Conservation (phyloP, 2,888 invertebrate species). For the Xestia c-nigrum region DNA sequence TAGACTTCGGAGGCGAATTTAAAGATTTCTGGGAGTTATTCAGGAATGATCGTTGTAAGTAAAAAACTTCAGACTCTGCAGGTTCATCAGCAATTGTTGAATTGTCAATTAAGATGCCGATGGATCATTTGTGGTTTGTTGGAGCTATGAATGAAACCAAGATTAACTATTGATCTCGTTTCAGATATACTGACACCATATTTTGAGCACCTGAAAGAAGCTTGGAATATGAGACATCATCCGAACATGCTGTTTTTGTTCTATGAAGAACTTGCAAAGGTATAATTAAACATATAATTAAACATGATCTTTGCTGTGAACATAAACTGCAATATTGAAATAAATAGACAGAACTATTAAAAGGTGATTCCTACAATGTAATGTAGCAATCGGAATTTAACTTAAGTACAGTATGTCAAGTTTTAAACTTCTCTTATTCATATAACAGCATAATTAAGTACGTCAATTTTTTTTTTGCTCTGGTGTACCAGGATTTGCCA, state of each 20-base stretch:
- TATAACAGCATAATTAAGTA: no score
- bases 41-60: slow-evolving; percentile 90
- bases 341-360: neutral
- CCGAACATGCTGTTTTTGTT: slow-evolving; percentile 93
- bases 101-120: no score
- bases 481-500: slow-evolving; percentile 63
- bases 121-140: no score
- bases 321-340: neutral
- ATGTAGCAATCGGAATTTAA: no score
- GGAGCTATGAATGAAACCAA: no score
- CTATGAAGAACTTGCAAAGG: slow-evolving; percentile 93
- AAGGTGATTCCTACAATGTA: neutral
- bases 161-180: slow-evolving; percentile 45
- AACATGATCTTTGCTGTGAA: neutral
- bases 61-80: neutral
- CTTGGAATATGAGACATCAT: slow-evolving; percentile 91
- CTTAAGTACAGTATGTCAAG: no score
- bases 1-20: slow-evolving; percentile 89
- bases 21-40: slow-evolving; percentile 92
- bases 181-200: slow-evolving; percentile 92
- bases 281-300: slow-evolving; percentile 71
- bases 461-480: no score
- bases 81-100: no score
- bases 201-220: slow-evolving; percentile 94
- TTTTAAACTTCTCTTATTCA: no score